Conservation (phyloP, 2,113 vertebrate genomes). For the Gnathonemus longibarbis region DNA sequence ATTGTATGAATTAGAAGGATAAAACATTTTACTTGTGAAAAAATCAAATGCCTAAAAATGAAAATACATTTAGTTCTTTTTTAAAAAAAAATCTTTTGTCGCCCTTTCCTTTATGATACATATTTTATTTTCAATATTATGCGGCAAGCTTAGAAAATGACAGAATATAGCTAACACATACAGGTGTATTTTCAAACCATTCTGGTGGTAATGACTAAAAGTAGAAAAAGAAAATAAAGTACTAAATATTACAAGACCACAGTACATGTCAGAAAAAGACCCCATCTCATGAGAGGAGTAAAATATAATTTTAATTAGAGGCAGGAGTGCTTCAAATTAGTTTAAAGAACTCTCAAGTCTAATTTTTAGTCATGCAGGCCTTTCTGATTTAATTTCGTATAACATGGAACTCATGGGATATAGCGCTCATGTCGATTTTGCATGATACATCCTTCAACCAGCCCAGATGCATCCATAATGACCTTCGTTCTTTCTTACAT, state of each 20-base stretch:
- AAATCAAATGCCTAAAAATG: not conserved
- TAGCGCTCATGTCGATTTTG: constrained; percentile 1
- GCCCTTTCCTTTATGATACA: not conserved
- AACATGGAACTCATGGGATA: not conserved
- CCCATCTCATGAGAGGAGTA: not conserved
- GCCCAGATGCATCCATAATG: constrained; percentile 6
- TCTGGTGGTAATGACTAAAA: not conserved
- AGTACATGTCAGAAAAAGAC: not conserved
- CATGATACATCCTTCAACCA: not conserved
- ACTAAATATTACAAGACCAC: not conserved
- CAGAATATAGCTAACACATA: not conserved
- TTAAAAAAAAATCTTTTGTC: not conserved
- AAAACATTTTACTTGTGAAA: not conserved
- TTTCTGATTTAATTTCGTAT: constrained; percentile 10
- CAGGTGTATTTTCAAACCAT: not conserved
- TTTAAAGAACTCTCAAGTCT: constrained; percentile 13
- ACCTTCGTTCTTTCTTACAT: not conserved
- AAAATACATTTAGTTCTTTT: not conserved
- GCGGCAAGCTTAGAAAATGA: not conserved
- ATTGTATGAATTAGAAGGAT: not conserved
- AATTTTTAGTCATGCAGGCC: not conserved
- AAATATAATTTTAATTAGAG: constrained; percentile 10
- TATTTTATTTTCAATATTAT: not conserved
- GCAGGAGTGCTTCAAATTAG: constrained; percentile 5
- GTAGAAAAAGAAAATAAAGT: not conserved